A percentile compares a stretch with the other conserved stretches of the same genome.
Evolutionary conservation across 2,113 vertebrate genomes (phyloP).

Genomic region (Vanacampus margaritifer): DNA sequence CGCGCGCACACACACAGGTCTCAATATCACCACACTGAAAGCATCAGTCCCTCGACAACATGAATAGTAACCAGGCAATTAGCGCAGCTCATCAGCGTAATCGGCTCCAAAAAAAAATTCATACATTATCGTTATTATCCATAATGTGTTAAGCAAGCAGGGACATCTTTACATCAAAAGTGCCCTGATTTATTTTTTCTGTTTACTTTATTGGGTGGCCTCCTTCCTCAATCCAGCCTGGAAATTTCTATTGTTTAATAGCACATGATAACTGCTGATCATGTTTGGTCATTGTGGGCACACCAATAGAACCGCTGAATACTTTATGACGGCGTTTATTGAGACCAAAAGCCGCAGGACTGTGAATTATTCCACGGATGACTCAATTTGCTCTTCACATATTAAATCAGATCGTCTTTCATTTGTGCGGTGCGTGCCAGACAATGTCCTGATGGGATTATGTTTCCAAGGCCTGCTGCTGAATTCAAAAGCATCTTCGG

Average conservation of each 20-base stretch:
- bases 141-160: conserved; percentile 35
- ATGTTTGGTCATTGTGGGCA: conserved; percentile 8
- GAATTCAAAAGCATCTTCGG: conserved; percentile 30
- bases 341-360: conserved; percentile 41
- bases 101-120: conserved; percentile 38
- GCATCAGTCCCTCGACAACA: conserved; percentile 52
- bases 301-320: conserved; percentile 23
- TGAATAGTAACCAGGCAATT: conserved; percentile 70
- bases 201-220: conserved; percentile 5
- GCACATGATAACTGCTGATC: neutral
- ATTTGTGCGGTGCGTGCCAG: conserved; percentile 30
- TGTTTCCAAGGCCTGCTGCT: conserved; percentile 40
- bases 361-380: conserved; percentile 50
- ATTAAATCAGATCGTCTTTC: conserved; percentile 59
- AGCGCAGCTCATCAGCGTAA: conserved; percentile 63
- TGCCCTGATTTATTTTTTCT: conserved; percentile 26
- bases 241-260: conserved; percentile 2
- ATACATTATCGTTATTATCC: conserved; percentile 54
- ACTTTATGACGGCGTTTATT: conserved; percentile 44
- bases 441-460: conserved; percentile 59
- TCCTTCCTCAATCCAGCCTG: neutral
- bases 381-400: conserved; percentile 61
- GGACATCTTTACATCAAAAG: neutral
- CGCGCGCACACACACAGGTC: conserved; percentile 52
- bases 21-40: conserved; percentile 50